Evolutionary conservation across 2,113 vertebrate genomes (phyloP), one percentile per base, ranked within the genome.

Genomic region (Archocentrus centrarchus): DNA sequence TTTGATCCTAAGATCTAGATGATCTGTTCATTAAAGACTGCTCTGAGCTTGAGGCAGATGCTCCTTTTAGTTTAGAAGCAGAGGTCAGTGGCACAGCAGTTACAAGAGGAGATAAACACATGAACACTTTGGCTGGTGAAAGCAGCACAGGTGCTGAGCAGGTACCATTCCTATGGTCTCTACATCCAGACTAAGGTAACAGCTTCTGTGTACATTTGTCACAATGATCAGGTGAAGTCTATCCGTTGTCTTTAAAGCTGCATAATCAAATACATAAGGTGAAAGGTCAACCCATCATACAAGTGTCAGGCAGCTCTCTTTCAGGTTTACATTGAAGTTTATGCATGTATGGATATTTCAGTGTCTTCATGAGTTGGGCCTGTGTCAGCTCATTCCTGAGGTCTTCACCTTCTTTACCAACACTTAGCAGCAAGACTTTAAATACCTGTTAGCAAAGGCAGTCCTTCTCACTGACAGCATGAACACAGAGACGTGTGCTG

Each of bases 1-100:
- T 35, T 35, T 6, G 32, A 35, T 35, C 32, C 32, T 30, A 35
- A 35, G 32, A 35, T 35, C 32, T 30, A 30, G 30, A 30, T 30
- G 30, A 30, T 30, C 24, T 35, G 32, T 7, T 35, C 6, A 35
- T 6, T 35, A 35, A 35, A 17, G 14, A 44, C 3, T 11, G 4
- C 11, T 13, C 11, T 44, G 11, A 47, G 44, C 44, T 47, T 47
- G 4, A 47, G 14, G 3, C 44, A 47, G 44, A 68, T 0, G 6
- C n/a, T 68, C 5, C 47, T 50, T 47, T 11, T 11, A 1, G 41
- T 27, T 13, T 44, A 47, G 44, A 47, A 47, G 6, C 50, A 20
- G 63, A 68, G 4, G 20, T 39, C 61, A 63, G 35, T n/a, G 61
- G n/a, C 32, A 6, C 35, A 18, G 32, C 32, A 41, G 62, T 2